These are phyloP conservation scores for Synanthedon vespiformis DNA, from an alignment of 2,888 invertebrate genomes.

Conservation along the genomic window DNA sequence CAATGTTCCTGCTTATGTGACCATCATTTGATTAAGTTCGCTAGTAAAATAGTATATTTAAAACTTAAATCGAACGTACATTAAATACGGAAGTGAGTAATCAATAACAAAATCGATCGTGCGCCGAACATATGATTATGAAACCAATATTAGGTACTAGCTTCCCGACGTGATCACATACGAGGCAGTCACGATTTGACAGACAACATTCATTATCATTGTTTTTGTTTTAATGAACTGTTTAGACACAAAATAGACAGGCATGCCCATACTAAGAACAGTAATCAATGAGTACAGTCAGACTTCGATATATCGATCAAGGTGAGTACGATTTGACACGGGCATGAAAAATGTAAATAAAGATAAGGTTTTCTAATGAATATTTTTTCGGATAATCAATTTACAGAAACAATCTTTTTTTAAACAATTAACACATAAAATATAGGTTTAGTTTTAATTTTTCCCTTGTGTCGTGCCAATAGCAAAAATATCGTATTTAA, in stretches of 20 bases:
- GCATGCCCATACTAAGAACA: background rate
- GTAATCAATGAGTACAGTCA: background rate
- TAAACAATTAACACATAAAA: no score
- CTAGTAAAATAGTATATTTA: background rate
- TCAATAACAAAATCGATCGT: constrained; percentile 58
- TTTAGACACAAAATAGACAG: constrained; percentile 16
- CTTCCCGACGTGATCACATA: constrained; percentile 8
- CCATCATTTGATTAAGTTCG: no score
- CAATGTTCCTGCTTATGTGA: no score
- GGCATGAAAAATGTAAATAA: no score
- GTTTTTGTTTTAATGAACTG: constrained; percentile 42
- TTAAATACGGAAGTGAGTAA: constrained; percentile 55
- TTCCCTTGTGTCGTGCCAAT: no score
- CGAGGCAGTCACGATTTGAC: constrained; percentile 19
- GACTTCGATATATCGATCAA: no score
- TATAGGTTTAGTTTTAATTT: no score
- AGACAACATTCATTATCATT: constrained; percentile 50
- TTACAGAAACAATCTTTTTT: no score
- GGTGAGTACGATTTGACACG: no score
- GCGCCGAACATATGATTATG: constrained; percentile 52
- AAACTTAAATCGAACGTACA: constrained; percentile 13
- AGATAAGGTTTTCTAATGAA: no score
- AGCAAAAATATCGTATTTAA: no score
- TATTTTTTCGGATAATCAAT: no score
- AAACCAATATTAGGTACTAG: constrained; percentile 37